Evolutionary conservation across 2,113 vertebrate genomes (phyloP).

Genomic region (Egretta garzetta): DNA sequence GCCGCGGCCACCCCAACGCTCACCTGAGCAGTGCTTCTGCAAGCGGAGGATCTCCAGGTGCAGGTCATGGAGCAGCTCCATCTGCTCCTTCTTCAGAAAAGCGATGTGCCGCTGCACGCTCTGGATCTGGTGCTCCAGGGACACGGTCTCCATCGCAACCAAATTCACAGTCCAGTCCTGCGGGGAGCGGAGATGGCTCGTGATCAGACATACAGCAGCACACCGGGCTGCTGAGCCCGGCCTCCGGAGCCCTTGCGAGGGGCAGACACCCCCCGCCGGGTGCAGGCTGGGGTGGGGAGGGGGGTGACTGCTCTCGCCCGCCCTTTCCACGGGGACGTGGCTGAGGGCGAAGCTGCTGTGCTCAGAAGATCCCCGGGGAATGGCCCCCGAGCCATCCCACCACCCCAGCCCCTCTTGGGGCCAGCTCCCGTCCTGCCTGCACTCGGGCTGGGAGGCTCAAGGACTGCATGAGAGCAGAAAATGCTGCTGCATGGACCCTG

Average conservation of each 20-base stretch:
- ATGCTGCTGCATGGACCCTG: background rate
- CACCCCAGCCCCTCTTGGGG: background rate
- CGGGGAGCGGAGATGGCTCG: background rate
- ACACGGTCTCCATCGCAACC: conserved; percentile 85
- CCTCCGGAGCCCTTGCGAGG: rapidly evolving
- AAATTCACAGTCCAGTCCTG: conserved; percentile 53
- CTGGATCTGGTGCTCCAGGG: conserved; percentile 89
- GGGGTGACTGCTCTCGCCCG: background rate
- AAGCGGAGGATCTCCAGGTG: conserved; percentile 94
- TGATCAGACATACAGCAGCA: background rate
- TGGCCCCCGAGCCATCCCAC: no score
- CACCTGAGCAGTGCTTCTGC: conserved; percentile 96
- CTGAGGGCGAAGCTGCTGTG: background rate
- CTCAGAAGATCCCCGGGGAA: background rate
- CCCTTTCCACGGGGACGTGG: rapidly evolving
- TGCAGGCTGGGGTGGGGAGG: background rate
- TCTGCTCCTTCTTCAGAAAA: conserved; percentile 94
- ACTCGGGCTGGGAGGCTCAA: background rate
- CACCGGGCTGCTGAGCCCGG: rapidly evolving
- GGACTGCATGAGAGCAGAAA: background rate
- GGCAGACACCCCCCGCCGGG: background rate
- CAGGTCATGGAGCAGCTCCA: conserved; percentile 89
- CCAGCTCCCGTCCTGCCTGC: background rate
- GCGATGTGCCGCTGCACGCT: conserved; percentile 90
- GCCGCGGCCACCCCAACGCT: rapidly evolving